Evolutionary conservation across 2,797 vertebrate genomes (phyloP).

Genomic region (Salmo trutta): DNA sequence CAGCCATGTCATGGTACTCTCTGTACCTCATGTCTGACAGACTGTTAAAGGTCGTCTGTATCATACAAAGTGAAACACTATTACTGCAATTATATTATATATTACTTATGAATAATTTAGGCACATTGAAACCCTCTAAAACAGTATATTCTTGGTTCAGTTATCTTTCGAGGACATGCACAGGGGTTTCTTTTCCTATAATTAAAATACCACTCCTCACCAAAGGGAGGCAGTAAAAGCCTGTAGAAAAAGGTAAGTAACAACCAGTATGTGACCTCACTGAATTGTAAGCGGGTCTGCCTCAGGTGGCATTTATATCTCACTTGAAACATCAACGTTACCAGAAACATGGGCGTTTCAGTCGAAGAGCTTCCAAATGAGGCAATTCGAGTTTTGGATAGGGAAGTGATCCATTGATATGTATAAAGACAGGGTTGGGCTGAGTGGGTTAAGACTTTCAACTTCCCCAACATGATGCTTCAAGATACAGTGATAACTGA

Average conservation of each 20-base stretch:
- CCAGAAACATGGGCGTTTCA: not conserved
- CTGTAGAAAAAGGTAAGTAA: not conserved
- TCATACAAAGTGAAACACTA: not conserved
- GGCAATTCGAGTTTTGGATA: not conserved
- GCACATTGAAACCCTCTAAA: not conserved
- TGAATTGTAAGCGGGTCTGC: not conserved
- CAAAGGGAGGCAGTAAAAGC: conserved; percentile 46
- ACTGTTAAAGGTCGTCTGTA: not conserved
- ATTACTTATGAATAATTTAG: not conserved
- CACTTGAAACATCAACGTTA: not conserved
- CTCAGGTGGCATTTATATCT: not conserved
- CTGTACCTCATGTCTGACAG: not conserved
- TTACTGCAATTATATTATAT: not conserved
- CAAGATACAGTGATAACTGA: not conserved
- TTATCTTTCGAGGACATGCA: not conserved
- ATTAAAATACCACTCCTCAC: conserved; percentile 10
- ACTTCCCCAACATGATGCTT: not conserved
- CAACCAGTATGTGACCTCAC: not conserved
- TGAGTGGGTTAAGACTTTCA: not conserved
- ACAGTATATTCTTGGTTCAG: too few relatives aligned
- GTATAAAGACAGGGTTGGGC: not conserved
- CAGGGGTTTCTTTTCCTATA: not conserved
- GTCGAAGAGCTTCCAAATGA: not conserved
- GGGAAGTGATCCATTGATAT: not conserved
- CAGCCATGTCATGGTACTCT: not conserved